These are phyloP conservation scores for Arctocebus calabarensis DNA, from an alignment of 2,797 vertebrate species.

Conservation along the genomic window DNA sequence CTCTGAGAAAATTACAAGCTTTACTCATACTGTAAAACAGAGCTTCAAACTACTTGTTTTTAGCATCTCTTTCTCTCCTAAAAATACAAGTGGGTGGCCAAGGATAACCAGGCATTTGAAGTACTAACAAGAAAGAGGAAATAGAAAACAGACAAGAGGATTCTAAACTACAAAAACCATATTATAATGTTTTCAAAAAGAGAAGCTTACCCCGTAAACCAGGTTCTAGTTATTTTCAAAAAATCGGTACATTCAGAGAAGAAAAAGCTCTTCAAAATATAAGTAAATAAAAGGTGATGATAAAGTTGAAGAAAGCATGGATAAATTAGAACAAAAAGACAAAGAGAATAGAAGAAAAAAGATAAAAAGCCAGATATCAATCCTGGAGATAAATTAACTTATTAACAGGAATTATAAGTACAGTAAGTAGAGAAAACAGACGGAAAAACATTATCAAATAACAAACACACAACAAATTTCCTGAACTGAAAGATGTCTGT, in stretches of 20 bases:
- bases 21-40: neutral
- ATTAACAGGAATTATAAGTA: neutral
- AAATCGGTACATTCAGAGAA: neutral
- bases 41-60: neutral
- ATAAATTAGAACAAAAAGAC: conserved; percentile 8
- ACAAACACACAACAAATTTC: neutral
- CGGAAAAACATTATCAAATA: neutral
- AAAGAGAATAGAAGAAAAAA: neutral
- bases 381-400: neutral
- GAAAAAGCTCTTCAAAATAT: neutral
- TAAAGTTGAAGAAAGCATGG: neutral
- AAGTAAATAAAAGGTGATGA: neutral
- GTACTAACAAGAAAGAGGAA: neutral
- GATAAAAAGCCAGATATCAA: neutral
- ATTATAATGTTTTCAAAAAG: neutral
- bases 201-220: neutral
- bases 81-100: neutral
- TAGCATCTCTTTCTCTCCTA: neutral
- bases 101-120: neutral
- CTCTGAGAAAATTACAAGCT: neutral
- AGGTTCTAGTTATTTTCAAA: neutral
- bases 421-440: neutral
- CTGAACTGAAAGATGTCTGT: neutral
- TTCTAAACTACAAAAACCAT: neutral
- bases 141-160: neutral